Conservation (phyloP, 2,113 vertebrate species). For the Heterotis niloticus region DNA sequence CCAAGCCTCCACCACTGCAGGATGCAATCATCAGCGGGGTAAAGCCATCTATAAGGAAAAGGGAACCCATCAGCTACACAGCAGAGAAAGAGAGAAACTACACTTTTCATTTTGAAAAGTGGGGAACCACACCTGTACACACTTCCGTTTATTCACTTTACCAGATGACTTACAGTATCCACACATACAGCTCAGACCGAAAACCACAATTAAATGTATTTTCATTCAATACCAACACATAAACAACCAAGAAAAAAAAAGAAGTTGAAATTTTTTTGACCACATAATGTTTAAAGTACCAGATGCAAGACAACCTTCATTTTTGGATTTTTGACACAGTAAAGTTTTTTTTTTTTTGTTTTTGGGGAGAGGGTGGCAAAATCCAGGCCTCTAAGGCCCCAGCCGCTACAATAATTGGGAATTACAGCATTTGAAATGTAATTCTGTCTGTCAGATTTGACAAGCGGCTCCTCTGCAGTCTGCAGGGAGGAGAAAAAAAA, state of each 20-base stretch:
- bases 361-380: constrained; percentile 53
- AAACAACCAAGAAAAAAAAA: too few relatives aligned
- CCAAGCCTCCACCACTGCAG: constrained; percentile 91
- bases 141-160: too few relatives aligned
- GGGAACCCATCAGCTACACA: not conserved
- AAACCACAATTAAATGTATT: too few relatives aligned
- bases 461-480: constrained; percentile 60
- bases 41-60: constrained; percentile 77
- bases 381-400: constrained; percentile 52
- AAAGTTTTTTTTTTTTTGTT: constrained; percentile 31
- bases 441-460: constrained; percentile 54
- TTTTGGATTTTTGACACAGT: too few relatives aligned
- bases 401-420: constrained; percentile 50
- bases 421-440: constrained; percentile 59
- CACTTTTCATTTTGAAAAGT: not conserved
- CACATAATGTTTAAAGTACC: too few relatives aligned
- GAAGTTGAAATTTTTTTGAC: too few relatives aligned
- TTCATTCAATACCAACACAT: too few relatives aligned
- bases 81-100: not conserved
- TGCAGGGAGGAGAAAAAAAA: constrained; percentile 42
- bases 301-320: too few relatives aligned
- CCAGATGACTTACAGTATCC: too few relatives aligned
- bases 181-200: too few relatives aligned
- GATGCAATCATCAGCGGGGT: constrained; percentile 97
- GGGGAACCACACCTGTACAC: not conserved